Percentiles rank a stretch among this genome's conserved stretches.
These are phyloP conservation scores for Fregetta grallaria DNA, from an alignment of 2,113 vertebrate genomes.

Conservation along the genomic window DNA sequence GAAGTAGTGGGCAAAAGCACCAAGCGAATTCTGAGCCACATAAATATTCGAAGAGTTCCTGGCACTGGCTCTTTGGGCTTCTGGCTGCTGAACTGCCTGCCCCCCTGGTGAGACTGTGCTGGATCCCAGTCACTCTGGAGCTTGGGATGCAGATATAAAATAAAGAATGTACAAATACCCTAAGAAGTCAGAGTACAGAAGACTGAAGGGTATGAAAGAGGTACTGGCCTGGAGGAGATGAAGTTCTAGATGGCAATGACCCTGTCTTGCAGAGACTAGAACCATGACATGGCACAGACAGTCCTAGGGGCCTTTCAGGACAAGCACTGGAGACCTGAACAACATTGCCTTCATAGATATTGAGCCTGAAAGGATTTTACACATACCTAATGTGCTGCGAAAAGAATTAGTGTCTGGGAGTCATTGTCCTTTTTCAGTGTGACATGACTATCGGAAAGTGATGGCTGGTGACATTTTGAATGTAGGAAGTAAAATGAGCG, in stretches of 20 bases:
- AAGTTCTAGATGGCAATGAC: background rate
- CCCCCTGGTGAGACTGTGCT: background rate
- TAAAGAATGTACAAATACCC: background rate
- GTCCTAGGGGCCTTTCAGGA: background rate
- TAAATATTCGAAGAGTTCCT: background rate
- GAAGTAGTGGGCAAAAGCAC: background rate
- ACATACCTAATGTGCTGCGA: background rate
- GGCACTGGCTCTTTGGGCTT: background rate
- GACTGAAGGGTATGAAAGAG: background rate
- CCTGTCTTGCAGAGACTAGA: background rate
- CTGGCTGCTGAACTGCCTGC: background rate
- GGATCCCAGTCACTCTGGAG: background rate
- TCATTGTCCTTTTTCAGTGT: constrained; percentile 54
- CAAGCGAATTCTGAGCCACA: background rate
- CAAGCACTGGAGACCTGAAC: background rate
- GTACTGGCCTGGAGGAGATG: background rate
- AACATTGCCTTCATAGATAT: background rate
- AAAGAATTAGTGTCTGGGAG: constrained; percentile 41
- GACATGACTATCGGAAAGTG: constrained; percentile 4
- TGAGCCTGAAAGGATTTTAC: background rate
- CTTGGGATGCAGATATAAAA: background rate
- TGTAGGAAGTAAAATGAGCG: background rate
- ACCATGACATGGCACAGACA: fast-evolving
- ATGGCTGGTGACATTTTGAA: constrained; percentile 50
- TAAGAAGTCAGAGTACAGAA: background rate